Conservation (phyloP, 2,113 vertebrate species). For the Stigmatopora nigra region DNA sequence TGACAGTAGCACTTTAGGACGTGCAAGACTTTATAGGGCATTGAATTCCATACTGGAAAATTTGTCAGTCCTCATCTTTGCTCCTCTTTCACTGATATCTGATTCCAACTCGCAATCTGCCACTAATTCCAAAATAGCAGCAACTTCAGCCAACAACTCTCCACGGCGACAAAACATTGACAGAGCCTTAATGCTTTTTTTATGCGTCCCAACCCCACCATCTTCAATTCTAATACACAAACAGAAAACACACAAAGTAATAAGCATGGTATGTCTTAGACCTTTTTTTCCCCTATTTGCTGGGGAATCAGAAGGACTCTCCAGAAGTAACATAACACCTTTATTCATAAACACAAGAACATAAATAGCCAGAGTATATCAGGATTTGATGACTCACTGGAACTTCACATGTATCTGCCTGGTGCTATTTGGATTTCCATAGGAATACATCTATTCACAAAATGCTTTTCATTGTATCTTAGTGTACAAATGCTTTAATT, state of each 20-base stretch:
- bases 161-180: background rate
- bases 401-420: constrained; percentile 35
- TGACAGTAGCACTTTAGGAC: background rate
- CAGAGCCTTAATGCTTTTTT: background rate
- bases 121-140: background rate
- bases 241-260: constrained; percentile 2
- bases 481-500: background rate
- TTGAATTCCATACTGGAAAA: background rate
- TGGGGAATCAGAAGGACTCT: constrained; percentile 19
- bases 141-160: background rate
- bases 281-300: constrained; percentile 1
- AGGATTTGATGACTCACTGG: constrained; percentile 33
- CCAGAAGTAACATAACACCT: constrained; percentile 18
- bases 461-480: constrained; percentile 3
- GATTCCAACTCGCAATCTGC: background rate
- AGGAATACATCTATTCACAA: constrained; percentile 12
- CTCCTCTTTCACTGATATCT: background rate
- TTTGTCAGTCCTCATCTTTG: background rate
- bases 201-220: background rate
- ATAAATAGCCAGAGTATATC: constrained; percentile 33
- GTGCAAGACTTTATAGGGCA: background rate
- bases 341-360: constrained; percentile 18
- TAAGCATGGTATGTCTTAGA: background rate
- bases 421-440: constrained; percentile 3
- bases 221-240: background rate